These are phyloP conservation scores for Eurystomus glaucurus DNA, from an alignment of 2,797 vertebrate genomes.

Conservation along the genomic window DNA sequence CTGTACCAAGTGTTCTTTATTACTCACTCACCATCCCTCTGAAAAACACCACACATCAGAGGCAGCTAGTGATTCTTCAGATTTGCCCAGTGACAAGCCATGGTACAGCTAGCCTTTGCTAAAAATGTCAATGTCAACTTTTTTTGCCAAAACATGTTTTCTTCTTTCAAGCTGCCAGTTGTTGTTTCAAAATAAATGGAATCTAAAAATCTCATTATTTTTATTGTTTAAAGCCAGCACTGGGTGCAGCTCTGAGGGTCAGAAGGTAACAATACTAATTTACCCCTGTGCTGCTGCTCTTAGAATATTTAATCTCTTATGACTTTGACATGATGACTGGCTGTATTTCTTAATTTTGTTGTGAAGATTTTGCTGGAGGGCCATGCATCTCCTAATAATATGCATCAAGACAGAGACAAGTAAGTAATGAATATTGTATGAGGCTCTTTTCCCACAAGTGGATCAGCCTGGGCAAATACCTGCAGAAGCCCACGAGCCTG, in stretches of 20 bases:
- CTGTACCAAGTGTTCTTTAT: slow-evolving; percentile 57
- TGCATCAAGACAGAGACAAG: slow-evolving; percentile 31
- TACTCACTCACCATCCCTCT: slow-evolving; percentile 35
- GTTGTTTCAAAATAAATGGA: slow-evolving; percentile 76
- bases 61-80: slow-evolving; percentile 41
- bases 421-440: slow-evolving; percentile 38
- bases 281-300: slow-evolving; percentile 53
- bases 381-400: slow-evolving; percentile 45
- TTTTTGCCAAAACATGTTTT: slow-evolving; percentile 76
- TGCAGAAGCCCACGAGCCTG: not conserved
- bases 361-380: slow-evolving; percentile 53
- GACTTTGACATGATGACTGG: slow-evolving; percentile 63
- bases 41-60: slow-evolving; percentile 51
- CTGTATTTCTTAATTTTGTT: slow-evolving; percentile 64
- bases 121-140: slow-evolving; percentile 77
- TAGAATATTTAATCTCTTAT: slow-evolving; percentile 74
- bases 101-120: slow-evolving; percentile 58
- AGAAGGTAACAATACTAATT: slow-evolving; percentile 74
- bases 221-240: slow-evolving; percentile 75
- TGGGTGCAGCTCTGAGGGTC: slow-evolving; percentile 55
- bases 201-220: slow-evolving; percentile 80
- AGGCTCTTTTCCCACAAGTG: not conserved
- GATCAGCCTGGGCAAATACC: not conserved
- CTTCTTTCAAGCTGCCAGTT: slow-evolving; percentile 69
- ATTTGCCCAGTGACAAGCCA: slow-evolving; percentile 64